Percentiles rank a stretch among this genome's conserved stretches.
phyloP scores from a whole-genome alignment of 2,888 invertebrate genomes.

The Bellardia pandia region DNA sequence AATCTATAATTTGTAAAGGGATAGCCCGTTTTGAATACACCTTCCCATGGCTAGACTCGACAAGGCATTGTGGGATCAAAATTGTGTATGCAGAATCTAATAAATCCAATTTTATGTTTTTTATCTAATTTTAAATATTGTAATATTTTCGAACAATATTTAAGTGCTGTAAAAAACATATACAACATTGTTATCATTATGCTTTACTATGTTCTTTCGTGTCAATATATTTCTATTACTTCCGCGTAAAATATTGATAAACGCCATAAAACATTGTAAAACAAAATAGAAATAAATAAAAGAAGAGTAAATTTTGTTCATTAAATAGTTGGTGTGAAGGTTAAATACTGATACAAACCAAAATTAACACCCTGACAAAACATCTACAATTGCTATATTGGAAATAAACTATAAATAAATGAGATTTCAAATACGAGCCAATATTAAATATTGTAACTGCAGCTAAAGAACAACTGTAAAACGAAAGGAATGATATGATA shows the following conservation, averaged over 20 bases:
- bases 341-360: slow-evolving; percentile 24
- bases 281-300: not conserved
- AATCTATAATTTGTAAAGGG: too few relatives aligned
- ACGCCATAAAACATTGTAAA: not conserved
- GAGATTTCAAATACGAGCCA: not conserved
- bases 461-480: not conserved
- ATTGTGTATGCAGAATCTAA: too few relatives aligned
- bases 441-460: slow-evolving; percentile 25
- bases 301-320: slow-evolving; percentile 29
- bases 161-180: too few relatives aligned
- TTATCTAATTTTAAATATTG: too few relatives aligned
- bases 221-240: too few relatives aligned
- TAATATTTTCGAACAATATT: too few relatives aligned
- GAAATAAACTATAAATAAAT: slow-evolving; percentile 53
- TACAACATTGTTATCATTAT: too few relatives aligned
- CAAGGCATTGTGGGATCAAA: too few relatives aligned
- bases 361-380: slow-evolving; percentile 53
- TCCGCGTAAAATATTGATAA: not conserved
- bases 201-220: too few relatives aligned
- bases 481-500: slow-evolving; percentile 1
- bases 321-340: slow-evolving; percentile 61
- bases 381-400: not conserved
- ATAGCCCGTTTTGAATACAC: too few relatives aligned
- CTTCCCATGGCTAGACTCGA: too few relatives aligned
- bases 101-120: too few relatives aligned